Conservation (phyloP, 2,113 vertebrate genomes). For the Centropristis striata region DNA sequence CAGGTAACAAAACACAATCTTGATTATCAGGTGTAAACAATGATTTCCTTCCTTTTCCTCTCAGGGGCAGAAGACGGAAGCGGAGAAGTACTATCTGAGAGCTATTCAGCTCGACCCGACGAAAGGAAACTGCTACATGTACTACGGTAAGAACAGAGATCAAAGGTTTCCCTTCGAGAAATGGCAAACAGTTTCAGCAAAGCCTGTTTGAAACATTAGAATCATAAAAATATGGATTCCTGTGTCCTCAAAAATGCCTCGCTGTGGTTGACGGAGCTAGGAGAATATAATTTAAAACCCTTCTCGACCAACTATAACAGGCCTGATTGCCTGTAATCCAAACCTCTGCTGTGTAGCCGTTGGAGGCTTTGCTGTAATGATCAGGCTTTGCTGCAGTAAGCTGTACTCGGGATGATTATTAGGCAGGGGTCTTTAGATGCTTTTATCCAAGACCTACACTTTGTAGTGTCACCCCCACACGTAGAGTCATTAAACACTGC, state of each 20-base stretch:
- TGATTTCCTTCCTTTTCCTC: constrained; percentile 52
- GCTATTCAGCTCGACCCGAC: constrained; percentile 95
- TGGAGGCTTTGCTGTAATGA: constrained; percentile 11
- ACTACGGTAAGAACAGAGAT: constrained; percentile 90
- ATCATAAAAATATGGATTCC: not conserved
- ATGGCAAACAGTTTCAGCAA: not conserved
- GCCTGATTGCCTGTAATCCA: constrained; percentile 18
- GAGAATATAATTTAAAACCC: not conserved
- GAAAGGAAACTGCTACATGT: constrained; percentile 99
- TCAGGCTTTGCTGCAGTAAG: constrained; percentile 33
- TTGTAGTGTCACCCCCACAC: constrained; percentile 28
- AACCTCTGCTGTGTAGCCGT: not conserved
- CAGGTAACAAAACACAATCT: not conserved
- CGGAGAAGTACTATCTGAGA: constrained; percentile 94
- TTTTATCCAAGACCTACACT: not conserved
- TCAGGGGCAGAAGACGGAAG: constrained; percentile 94
- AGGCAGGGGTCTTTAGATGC: constrained; percentile 1
- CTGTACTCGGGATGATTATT: constrained; percentile 15
- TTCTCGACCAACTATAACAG: constrained; percentile 7
- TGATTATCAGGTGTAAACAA: not conserved
- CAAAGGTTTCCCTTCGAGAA: not conserved
- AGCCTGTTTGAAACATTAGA: not conserved
- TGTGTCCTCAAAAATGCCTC: not conserved
- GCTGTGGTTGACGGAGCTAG: not conserved
- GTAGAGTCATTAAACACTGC: constrained; percentile 1